Base-by-base conservation (phyloP, 2,113 vertebrate genomes). In the Pomatostomus ruficeps region DNA sequence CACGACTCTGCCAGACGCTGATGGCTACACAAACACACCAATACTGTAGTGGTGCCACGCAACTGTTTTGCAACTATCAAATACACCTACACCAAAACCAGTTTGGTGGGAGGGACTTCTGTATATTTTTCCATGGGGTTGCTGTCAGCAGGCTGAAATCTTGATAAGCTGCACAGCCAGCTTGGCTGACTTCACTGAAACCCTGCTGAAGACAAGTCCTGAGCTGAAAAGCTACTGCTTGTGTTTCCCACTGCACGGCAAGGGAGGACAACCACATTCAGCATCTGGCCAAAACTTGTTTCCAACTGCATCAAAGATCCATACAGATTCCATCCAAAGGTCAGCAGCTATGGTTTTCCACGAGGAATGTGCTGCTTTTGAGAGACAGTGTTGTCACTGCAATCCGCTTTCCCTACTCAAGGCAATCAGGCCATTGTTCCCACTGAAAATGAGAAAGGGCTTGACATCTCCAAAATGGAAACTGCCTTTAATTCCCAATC, bases 81-180 rank as follows among this genome's bases (percentile, higher is more conserved):
- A 88, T 62, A 86, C 72, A 74, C 85, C 93, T 94, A 90, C 72
- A 81, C 63, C 28, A 91, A 96, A 96, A 90, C 68, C 88, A 94
- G 57, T 68, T 68, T 42, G 72, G 88, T 90, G 59, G 88, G 88
- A 96, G 90, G 79, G 82, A 74, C 65, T 90, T 95, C 79, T 52
- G 26, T 93, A 9, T 61, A 76, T 96, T 96, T 91, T 91, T 89
- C 82, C 55, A 94, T 91, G 82, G 52, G 83, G 88, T 17, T 93
- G 95, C 85, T 94, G 93, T 86, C 90, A 93, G 82, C 88, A 88
- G 85, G 83, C 88, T 80, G 75, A 33, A 91, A 93, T 81, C 88
- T 81, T 42, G 90, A 94, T 93, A 92, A 46, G 45, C n/a, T 55
- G 36, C 55, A 33, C 75, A 92, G 85, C 31, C 79, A 88, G 17